phyloP scores from a whole-genome alignment of 30 jellyfish, hydroid and myxozoan species.

The Nemopilema nomurai region DNA sequence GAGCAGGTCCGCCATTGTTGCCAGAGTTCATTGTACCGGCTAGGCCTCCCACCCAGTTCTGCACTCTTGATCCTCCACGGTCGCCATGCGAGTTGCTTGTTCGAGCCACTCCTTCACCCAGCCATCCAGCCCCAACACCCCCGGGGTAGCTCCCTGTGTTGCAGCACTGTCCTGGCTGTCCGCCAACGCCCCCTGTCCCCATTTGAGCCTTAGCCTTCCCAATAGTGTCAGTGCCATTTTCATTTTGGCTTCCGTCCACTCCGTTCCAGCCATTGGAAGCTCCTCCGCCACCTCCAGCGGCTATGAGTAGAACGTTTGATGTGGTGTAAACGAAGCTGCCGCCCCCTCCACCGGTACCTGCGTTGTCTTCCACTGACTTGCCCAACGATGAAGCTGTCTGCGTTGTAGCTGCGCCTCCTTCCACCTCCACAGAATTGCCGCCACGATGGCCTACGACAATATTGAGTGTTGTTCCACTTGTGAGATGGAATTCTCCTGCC shows the following conservation, averaged over 20 bases:
- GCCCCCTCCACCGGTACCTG: constrained; percentile 77
- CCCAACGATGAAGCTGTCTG: constrained; percentile 55
- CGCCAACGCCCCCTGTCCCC: constrained; percentile 44
- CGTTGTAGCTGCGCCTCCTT: constrained; percentile 55
- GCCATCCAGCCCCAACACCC: constrained; percentile 67
- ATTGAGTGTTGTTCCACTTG: constrained; percentile 31
- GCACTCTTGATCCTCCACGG: constrained; percentile 53
- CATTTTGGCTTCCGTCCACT: constrained; percentile 52
- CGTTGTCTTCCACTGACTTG: constrained; percentile 47
- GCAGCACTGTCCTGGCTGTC: constrained; percentile 61
- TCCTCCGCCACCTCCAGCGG: constrained; percentile 76
- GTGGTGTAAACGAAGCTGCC: constrained; percentile 67
- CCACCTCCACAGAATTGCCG: constrained; percentile 53
- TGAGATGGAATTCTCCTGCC: constrained; percentile 44
- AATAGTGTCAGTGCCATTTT: constrained; percentile 55
- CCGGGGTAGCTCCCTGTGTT: constrained; percentile 57
- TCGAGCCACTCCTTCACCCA: constrained; percentile 45
- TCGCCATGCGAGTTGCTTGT: constrained; percentile 28
- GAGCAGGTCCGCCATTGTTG: constrained; percentile 70
- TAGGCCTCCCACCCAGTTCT: constrained; percentile 58
- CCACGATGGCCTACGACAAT: constrained; percentile 75
- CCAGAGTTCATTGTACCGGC: constrained; percentile 65
- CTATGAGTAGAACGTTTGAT: constrained; percentile 29
- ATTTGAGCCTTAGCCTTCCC: constrained; percentile 20
- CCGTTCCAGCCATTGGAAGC: constrained; percentile 69